Base-by-base conservation (phyloP, 2,113 vertebrate genomes). In the Calyptommatus sinebrachiatus region DNA sequence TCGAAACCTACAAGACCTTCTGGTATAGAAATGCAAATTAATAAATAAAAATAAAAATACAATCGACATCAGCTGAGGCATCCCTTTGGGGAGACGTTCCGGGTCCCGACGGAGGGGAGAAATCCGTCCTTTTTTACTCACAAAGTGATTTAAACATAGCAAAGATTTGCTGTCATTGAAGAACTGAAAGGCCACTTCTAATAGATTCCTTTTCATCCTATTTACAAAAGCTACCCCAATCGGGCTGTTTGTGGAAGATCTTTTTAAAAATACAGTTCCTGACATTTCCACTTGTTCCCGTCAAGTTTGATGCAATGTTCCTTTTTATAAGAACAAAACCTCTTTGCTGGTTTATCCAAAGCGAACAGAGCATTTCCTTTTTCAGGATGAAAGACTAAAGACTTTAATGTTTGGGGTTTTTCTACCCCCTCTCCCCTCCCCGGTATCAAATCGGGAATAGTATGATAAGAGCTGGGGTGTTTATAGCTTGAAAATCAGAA, bases 61-160 rank as follows among this genome's bases (percentile, higher is more conserved):
- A 41, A 41, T 41, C 35, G 5, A 68, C 79, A 74, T 8, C 28
- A 12, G 10, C 74, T 71, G 73, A 73, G 79, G 71, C 74, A 71
- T 66, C 79, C 71, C 20, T 76, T 53, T 31, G 31, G 21, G 8
- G 29, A 7, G 8, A 8, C 41, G 26, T 35, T n/a, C 16, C 14
- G 7, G 35, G 50, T 53, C 63, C 22, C 26, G 45, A 29, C 48
- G 48, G 48, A 46, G n/a, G 50, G 57, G 24, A 21, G 29, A 21
- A 50, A 26, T 41, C 28, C 1, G 11, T 57, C 57, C 76, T 66
- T n/a, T 26, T 65, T 53, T 35, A 18, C 48, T 35, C 35, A 10
- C 20, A 41, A 76, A 26, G 21, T 28, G 46, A 76, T 35, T 76
- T 63, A 46, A 65, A 45, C 57, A 29, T 31, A n/a, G n/a, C 3